Percentiles rank a stretch among this genome's conserved stretches.
Evolutionary conservation across 2,888 invertebrate species (phyloP).

Genomic region (Abscondita cerata): DNA sequence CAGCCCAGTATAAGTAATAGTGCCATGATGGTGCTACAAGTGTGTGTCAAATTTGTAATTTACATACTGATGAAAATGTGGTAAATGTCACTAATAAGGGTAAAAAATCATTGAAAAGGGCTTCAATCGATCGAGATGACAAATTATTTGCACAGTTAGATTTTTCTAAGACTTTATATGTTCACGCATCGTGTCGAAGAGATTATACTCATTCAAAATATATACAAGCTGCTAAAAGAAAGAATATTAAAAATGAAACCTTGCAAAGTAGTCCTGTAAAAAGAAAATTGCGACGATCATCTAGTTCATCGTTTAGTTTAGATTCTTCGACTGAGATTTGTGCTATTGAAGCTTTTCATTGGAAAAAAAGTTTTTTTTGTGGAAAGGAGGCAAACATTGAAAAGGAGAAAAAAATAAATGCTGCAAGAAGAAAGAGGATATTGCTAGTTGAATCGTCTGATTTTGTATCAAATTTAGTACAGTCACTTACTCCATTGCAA

Average conservation of each 20-base stretch:
- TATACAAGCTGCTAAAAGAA: neutral
- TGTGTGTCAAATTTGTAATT: constrained; percentile 1
- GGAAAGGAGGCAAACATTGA: neutral
- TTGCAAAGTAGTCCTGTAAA: neutral
- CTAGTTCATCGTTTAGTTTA: neutral
- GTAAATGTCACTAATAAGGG: neutral
- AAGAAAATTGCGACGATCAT: neutral
- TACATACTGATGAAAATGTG: neutral
- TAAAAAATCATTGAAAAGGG: neutral
- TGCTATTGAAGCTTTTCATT: neutral
- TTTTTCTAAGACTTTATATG: neutral
- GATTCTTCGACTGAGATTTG: neutral
- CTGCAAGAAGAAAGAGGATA: neutral
- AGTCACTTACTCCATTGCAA: neutral
- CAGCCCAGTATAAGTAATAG: neutral
- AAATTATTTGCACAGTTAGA: neutral
- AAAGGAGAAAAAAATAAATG: neutral
- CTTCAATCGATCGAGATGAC: neutral
- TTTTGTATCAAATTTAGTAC: neutral
- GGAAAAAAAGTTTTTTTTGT: constrained; percentile 1
- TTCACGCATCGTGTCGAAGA: neutral
- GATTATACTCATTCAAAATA: neutral
- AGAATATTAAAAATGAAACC: neutral
- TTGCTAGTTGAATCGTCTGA: neutral
- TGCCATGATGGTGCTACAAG: neutral